These are phyloP conservation scores for Dipodomys stephensi DNA, from an alignment of 2,113 vertebrate species.

Conservation along the genomic window DNA sequence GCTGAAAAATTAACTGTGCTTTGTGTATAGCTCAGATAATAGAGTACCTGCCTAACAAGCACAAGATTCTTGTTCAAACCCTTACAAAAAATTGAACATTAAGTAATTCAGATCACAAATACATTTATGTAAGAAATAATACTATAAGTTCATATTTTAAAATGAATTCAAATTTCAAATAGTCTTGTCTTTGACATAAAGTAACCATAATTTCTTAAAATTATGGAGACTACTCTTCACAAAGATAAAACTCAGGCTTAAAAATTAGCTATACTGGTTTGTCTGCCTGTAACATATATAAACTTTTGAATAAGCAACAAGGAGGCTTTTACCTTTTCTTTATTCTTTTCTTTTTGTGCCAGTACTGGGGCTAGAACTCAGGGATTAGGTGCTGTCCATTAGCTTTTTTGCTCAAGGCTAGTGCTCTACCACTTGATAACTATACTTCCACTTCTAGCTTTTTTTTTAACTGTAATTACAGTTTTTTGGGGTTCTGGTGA, in stretches of 20 bases:
- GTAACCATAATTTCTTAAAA: conserved; percentile 34
- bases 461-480: too few species aligned
- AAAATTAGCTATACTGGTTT: not conserved
- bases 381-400: too few species aligned
- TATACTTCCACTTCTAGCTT: too few species aligned
- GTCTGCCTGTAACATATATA: not conserved
- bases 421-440: too few species aligned
- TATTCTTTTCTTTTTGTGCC: too few species aligned
- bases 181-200: not conserved
- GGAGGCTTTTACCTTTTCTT: not conserved
- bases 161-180: conserved; percentile 47
- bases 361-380: too few species aligned
- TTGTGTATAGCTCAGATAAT: too few species aligned
- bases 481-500: too few species aligned
- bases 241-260: not conserved
- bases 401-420: too few species aligned
- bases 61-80: too few species aligned
- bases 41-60: too few species aligned
- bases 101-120: conserved; percentile 19
- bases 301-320: not conserved
- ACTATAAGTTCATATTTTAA: conserved; percentile 34
- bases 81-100: not conserved
- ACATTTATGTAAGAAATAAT: conserved; percentile 17
- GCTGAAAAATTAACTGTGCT: not conserved
- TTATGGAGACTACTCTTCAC: not conserved